Conservation (phyloP, 2,888 invertebrate species). For the Augochlorella aurata region DNA sequence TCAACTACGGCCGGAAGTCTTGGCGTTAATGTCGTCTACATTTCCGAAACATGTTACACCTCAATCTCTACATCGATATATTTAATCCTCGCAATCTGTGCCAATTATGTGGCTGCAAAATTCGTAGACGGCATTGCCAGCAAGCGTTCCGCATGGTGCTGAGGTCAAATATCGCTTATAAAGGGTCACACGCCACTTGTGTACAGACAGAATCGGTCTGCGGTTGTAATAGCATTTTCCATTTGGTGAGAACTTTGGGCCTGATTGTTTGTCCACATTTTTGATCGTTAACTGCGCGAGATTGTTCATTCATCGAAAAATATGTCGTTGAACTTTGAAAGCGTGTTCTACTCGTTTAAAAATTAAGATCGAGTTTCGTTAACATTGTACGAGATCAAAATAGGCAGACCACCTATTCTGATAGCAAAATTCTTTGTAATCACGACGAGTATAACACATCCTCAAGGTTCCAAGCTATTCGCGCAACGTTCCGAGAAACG, state of each 20-base stretch:
- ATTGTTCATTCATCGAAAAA: background rate
- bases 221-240: background rate
- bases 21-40: conserved; percentile 42
- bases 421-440: background rate
- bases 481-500: background rate
- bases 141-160: conserved; percentile 52
- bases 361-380: background rate
- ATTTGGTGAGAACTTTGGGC: conserved; percentile 17
- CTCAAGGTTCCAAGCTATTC: background rate
- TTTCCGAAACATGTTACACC: background rate
- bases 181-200: conserved; percentile 69
- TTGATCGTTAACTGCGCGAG: background rate
- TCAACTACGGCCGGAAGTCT: conserved; percentile 61
- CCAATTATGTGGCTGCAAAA: background rate
- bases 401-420: background rate
- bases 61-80: background rate
- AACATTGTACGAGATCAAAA: background rate
- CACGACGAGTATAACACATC: background rate
- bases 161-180: conserved; percentile 61
- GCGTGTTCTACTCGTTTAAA: background rate
- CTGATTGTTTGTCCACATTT: conserved; percentile 33
- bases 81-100: background rate
- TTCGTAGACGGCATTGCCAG: conserved; percentile 32
- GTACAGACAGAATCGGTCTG: conserved; percentile 39
- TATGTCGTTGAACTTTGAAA: conserved; percentile 11